phyloP scores from a whole-genome alignment of 2,113 vertebrate species.

The Prietella phreatophila region DNA sequence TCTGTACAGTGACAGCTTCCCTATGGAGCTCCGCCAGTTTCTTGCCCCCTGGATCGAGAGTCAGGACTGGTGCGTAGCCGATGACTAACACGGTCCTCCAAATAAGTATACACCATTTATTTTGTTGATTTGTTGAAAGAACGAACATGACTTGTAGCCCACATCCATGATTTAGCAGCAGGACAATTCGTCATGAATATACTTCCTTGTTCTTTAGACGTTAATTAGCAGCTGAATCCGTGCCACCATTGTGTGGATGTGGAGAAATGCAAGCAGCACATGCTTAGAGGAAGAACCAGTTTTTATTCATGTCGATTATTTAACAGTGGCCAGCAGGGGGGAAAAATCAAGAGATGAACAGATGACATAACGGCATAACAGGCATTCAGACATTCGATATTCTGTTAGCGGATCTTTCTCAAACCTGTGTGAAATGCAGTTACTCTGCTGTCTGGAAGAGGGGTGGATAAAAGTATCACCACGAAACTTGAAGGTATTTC shows the following conservation, averaged over 20 bases:
- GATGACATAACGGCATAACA: neutral
- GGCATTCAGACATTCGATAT: neutral
- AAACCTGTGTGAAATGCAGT: too few species aligned
- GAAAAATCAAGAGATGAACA: neutral
- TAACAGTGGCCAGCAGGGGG: neutral
- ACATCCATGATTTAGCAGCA: neutral
- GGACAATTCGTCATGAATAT: neutral
- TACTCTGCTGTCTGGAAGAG: neutral
- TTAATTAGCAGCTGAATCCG: neutral
- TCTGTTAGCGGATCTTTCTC: neutral
- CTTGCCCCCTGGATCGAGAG: slow-evolving; percentile 97
- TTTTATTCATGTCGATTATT: neutral
- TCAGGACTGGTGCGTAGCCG: slow-evolving; percentile 87
- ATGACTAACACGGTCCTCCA: neutral
- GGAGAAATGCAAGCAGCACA: neutral
- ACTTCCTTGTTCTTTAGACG: slow-evolving; percentile 33
- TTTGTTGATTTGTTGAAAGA: neutral
- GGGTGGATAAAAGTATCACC: neutral
- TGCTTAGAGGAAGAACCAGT: neutral
- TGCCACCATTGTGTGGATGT: too few species aligned
- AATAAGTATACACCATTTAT: neutral
- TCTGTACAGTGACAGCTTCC: slow-evolving; percentile 98
- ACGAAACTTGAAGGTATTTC: too few species aligned
- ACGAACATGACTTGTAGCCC: neutral
- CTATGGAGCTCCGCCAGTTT: slow-evolving; percentile 97